Conservation (phyloP, 2,797 vertebrate genomes). For the Rousettus madagascariensis region DNA sequence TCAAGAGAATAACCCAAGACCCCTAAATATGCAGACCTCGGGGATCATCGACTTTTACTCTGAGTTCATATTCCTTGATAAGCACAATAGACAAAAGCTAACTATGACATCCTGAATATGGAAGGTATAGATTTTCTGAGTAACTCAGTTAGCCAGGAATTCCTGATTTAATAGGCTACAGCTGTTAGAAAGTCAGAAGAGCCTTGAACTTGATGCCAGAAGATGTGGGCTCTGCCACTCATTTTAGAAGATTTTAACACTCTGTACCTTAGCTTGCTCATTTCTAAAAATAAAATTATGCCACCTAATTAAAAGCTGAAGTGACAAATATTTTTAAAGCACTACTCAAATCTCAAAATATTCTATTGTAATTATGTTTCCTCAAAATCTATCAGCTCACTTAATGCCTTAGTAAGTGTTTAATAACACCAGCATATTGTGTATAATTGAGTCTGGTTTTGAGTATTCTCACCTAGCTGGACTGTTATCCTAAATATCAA, state of each 20-base stretch:
- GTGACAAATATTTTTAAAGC: neutral
- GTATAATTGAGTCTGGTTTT: neutral
- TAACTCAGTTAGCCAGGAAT: neutral
- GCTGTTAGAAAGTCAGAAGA: neutral
- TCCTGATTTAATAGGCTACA: conserved; percentile 11
- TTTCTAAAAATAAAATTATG: conserved; percentile 42
- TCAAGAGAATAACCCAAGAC: neutral
- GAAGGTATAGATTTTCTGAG: neutral
- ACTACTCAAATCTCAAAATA: neutral
- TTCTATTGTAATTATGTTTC: neutral
- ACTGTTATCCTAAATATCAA: neutral
- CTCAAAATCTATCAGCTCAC: neutral
- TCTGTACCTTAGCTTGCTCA: neutral
- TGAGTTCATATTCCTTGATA: neutral
- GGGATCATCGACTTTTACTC: neutral
- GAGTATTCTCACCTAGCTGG: conserved; percentile 22
- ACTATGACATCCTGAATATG: neutral
- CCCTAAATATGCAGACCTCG: neutral
- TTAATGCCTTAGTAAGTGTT: neutral
- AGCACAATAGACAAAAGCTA: neutral
- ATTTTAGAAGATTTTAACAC: neutral
- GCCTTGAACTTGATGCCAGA: neutral
- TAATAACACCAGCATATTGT: neutral
- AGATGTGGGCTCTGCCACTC: neutral
- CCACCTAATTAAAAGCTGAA: conserved; percentile 1